Conservation (phyloP, 2,888 invertebrate species). For the Sclerodermus sp. region DNA sequence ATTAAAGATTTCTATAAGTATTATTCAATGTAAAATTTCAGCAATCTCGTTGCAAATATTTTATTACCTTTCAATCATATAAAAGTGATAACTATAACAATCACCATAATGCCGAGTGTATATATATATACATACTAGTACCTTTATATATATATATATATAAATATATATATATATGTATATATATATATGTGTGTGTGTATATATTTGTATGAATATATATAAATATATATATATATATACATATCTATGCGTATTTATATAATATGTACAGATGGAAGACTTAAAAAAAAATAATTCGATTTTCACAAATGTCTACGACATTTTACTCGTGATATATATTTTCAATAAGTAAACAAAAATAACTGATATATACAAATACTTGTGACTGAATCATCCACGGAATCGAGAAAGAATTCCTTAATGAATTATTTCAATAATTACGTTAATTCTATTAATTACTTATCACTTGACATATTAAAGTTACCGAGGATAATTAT, state of each 20-base stretch:
- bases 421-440: slow-evolving; percentile 7
- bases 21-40: neutral
- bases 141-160: too few relatives aligned
- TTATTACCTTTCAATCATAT: too few relatives aligned
- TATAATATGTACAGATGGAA: slow-evolving; percentile 22
- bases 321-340: neutral
- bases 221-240: too few relatives aligned
- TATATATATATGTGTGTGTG: too few relatives aligned
- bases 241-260: neutral
- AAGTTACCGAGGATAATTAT: too few relatives aligned
- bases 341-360: slow-evolving; percentile 1
- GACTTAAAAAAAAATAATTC: slow-evolving; percentile 23
- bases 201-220: too few relatives aligned
- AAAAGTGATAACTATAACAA: too few relatives aligned
- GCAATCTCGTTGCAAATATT: neutral
- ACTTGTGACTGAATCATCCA: too few relatives aligned
- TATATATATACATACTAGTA: too few relatives aligned
- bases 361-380: neutral
- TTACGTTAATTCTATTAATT: neutral
- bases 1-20: neutral
- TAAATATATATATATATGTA: too few relatives aligned
- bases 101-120: neutral
- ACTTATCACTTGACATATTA: neutral
- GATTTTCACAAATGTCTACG: too few relatives aligned
- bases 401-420: too few relatives aligned